A percentile compares a stretch with the other conserved stretches of the same genome.
Conservation (phyloP, 2,113 vertebrate species). For the Pangasianodon gigas region DNA sequence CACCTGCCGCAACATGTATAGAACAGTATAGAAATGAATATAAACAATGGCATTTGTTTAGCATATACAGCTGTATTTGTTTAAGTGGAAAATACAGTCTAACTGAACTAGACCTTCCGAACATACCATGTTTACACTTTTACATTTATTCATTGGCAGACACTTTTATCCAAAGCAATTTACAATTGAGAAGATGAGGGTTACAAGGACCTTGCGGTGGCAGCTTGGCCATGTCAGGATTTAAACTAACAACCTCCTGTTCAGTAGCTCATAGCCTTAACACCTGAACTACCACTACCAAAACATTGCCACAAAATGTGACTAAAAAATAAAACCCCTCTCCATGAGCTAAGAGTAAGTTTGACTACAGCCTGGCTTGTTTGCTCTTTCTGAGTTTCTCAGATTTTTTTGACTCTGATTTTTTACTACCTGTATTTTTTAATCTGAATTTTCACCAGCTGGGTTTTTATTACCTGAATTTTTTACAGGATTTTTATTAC, state of each 20-base stretch:
- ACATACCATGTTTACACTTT: not conserved
- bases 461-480: not conserved
- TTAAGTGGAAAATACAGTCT: not conserved
- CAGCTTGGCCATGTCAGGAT: not conserved
- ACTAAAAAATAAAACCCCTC: not conserved
- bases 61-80: not conserved
- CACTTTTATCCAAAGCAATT: not conserved
- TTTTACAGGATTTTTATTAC: not conserved
- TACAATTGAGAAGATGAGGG: not conserved
- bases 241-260: not conserved
- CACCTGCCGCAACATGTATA: conserved; percentile 5
- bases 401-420: not conserved
- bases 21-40: not conserved
- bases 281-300: not conserved
- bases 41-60: conserved; percentile 11
- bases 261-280: not conserved
- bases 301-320: not conserved
- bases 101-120: not conserved
- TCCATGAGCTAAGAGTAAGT: not conserved
- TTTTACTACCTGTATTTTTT: not conserved
- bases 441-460: not conserved
- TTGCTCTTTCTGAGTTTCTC: not conserved
- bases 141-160: not conserved
- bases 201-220: not conserved
- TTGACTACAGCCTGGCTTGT: not conserved